Evolutionary conservation across 2,113 vertebrate genomes (phyloP), one percentile per base, ranked within the genome.

Genomic region (Prolemur simus): DNA sequence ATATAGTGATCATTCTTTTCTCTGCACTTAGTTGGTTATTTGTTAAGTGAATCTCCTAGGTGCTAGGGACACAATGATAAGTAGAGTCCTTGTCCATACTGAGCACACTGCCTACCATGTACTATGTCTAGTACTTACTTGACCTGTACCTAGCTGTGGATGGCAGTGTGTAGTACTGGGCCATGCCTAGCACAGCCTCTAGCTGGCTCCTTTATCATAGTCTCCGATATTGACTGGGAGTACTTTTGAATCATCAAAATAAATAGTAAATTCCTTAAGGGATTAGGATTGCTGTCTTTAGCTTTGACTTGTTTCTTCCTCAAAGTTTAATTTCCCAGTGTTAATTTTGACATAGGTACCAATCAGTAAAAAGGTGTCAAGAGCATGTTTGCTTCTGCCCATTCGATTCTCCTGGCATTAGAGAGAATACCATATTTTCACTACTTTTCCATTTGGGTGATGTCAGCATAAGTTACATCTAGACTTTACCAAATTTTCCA

Each of bases 231-330:
- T 91, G 23, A 89, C 42, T 84, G 13, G 39, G 89, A 96, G 34
- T 78, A 34, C 10, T 63, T 66, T 73, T 92, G 85, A 54, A 42
- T 78, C 47, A 86, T 88, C 45, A 63, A 42, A 42, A 73, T 76
- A n/a, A 42, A 81, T 37, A 92, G 32, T 34, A 83, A 86, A 74
- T 93, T 87, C 60, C 66, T 58, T 93, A 77, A 49, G 52, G 49
- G 37, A 29, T 87, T 63, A 77, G 7, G n/a, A 27, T 27, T 93
- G 29, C 25, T 83, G 0, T 94, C 64, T 94, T 94, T 47, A 82
- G 63, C 63, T 87, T 95, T 95, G 52, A 85, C 25, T 71, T 78
- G 27, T 64, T 87, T 92, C 49, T 52, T 93, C 58, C 71, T 96
- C 37, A 71, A 17, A 82, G 64, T 93, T 66, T 86, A 88, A 83